Evolutionary conservation across 2,888 invertebrate genomes (phyloP).

Genomic region (Polydesmus complanatus): DNA sequence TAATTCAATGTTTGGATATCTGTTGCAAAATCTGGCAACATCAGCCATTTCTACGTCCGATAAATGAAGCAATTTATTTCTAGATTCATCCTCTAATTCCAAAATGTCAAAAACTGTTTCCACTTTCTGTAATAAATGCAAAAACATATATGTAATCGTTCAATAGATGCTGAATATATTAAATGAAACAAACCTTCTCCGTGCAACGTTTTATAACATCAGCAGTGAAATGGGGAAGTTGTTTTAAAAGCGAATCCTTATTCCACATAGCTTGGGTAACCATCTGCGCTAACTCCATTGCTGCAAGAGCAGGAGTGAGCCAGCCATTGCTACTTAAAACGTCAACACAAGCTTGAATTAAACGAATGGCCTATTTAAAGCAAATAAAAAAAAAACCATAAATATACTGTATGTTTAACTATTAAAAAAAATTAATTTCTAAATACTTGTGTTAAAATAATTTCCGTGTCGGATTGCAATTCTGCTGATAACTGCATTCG

Average conservation of each 20-base stretch:
- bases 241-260: slow-evolving; percentile 92
- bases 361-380: slow-evolving; percentile 30
- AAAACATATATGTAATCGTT: not conserved
- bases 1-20: slow-evolving; percentile 96
- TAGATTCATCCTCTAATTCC: slow-evolving; percentile 79
- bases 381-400: not conserved
- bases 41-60: slow-evolving; percentile 85
- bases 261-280: slow-evolving; percentile 99
- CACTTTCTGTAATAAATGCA: slow-evolving; percentile 40
- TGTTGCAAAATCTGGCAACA: slow-evolving; percentile 95
- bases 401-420: not conserved
- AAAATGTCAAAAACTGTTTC: slow-evolving; percentile 92
- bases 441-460: slow-evolving; percentile 59
- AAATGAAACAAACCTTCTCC: slow-evolving; percentile 73
- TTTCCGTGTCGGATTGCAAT: slow-evolving; percentile 86
- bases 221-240: slow-evolving; percentile 82
- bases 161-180: not conserved
- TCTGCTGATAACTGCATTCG: slow-evolving; percentile 90
- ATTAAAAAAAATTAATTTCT: not conserved
- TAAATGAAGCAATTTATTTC: slow-evolving; percentile 52
- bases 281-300: slow-evolving; percentile 99
- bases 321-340: slow-evolving; percentile 91
- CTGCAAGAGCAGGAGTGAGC: slow-evolving; percentile 94
- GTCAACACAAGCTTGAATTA: slow-evolving; percentile 67
- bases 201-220: slow-evolving; percentile 82